Base-by-base conservation (phyloP, 2,888 invertebrate species). In the Volucella inanis region DNA sequence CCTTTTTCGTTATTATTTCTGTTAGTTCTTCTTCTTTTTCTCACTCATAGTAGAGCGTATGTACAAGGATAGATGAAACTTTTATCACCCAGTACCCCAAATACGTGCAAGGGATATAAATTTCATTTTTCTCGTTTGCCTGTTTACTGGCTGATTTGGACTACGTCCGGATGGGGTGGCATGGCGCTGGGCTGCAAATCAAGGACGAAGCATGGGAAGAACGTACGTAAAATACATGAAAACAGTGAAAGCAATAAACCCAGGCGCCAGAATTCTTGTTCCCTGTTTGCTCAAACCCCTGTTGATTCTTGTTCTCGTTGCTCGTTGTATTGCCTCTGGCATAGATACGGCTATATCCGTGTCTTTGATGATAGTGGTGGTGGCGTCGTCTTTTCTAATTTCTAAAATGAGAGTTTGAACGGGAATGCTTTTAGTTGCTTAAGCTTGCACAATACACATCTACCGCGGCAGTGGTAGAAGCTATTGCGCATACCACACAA, bases 11-110 rank as follows among this genome's bases (percentile, higher is more conserved):
- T 12, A 47, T 57, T 65, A 39, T 57, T 50, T 47, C 47, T 57
- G 47, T 47, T 64, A 50, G 50, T 55, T 12, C 18, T 41, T 39
- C 57, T 31, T 47, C 54, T 12, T 50, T 15, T 38, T 6, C 15
- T 0, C 39, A 47, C 52, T 15, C 57, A 14, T 10, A 52, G 22
- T 43, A 41, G 64, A 57, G 31, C 0, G 31, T 31, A 6, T 31
- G 31, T 31, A 54, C 55, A 50, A 11, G 50, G 54, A 76, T 62
- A 76, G 79, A 80, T 80, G 80, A 81, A 77, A 85, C 77, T 85
- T 85, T 85, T 85, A 85, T 85, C 81, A 85, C 85, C 85, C 85
- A 85, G 85, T 85, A 85, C 85, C 85, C 85, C 72, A 85, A 81
- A 85, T 85, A 85, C 85, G 85, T 85, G 85, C 81, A 39, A 67